A percentile compares a stretch with the other conserved stretches of the same genome.
Evolutionary conservation across 2,888 invertebrate species (phyloP).

Genomic region (Tenthredo amoena): DNA sequence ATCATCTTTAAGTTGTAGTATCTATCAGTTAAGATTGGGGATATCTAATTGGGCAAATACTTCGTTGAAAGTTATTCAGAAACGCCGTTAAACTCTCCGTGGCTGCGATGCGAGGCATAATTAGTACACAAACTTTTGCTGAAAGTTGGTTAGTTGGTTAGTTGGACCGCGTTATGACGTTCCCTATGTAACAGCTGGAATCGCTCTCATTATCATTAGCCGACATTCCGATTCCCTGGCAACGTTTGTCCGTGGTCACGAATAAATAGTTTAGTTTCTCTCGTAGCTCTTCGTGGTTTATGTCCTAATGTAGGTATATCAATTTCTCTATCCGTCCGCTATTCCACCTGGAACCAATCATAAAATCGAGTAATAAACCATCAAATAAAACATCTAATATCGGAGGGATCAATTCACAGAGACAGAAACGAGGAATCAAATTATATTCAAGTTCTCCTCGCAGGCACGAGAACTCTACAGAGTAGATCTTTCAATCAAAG

Average conservation of each 20-base stretch:
- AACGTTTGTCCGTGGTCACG: constrained; percentile 46
- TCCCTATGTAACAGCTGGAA: constrained; percentile 58
- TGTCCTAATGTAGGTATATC: background rate
- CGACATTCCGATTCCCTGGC: constrained; percentile 55
- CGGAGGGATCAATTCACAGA: background rate
- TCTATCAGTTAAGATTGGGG: background rate
- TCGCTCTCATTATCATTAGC: constrained; percentile 62
- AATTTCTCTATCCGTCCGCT: background rate
- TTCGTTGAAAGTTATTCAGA: constrained; percentile 28
- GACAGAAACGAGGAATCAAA: background rate
- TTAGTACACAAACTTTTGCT: constrained; percentile 56
- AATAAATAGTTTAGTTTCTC: constrained; percentile 43
- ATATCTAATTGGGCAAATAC: constrained; percentile 4
- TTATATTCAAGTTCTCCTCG: constrained; percentile 3
- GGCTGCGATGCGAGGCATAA: constrained; percentile 52
- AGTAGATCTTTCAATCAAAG: constrained; percentile 25
- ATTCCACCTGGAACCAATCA: background rate
- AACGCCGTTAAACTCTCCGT: constrained; percentile 2
- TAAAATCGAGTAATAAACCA: background rate
- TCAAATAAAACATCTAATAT: constrained; percentile 19
- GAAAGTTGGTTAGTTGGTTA: constrained; percentile 61
- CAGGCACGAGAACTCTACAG: background rate
- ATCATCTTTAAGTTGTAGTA: background rate
- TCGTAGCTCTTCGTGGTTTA: background rate
- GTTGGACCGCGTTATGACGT: constrained; percentile 56